These are phyloP conservation scores for Hyles euphorbiae DNA, from an alignment of 1,140 invertebrate genomes.

Conservation along the genomic window DNA sequence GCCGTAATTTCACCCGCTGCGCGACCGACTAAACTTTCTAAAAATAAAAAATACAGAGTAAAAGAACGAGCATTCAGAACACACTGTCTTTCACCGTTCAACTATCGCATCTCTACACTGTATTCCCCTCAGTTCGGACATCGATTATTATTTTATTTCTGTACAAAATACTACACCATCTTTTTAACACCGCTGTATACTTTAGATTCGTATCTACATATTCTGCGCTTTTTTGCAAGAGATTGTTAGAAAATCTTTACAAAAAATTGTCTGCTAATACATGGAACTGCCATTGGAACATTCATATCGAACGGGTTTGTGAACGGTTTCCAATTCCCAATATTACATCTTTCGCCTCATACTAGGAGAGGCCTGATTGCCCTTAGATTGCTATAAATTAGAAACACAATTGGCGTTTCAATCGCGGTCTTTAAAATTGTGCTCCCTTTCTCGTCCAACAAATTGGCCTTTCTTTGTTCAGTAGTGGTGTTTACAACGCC, in stretches of 20 bases:
- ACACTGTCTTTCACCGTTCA: conserved; percentile 69
- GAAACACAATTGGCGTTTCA: conserved; percentile 59
- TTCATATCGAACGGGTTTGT: conserved; percentile 32
- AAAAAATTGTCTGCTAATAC: conserved; percentile 14
- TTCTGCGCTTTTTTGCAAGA: no score
- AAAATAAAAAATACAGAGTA: conserved; percentile 69
- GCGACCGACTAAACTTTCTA: conserved; percentile 71
- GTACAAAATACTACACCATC: conserved; percentile 27
- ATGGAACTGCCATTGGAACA: conserved; percentile 27
- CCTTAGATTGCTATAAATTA: conserved; percentile 69
- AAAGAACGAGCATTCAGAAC: conserved; percentile 65
- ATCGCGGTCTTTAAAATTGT: conserved; percentile 64
- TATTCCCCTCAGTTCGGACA: conserved; percentile 32
- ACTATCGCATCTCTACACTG: conserved; percentile 58
- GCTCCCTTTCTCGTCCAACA: conserved; percentile 67
- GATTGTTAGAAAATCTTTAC: no score
- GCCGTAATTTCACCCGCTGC: conserved; percentile 67
- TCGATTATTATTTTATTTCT: conserved; percentile 46
- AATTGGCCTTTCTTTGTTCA: conserved; percentile 71
- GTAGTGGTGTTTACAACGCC: conserved; percentile 36
- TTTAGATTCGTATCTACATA: not conserved
- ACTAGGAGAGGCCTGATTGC: conserved; percentile 59
- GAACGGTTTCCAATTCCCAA: conserved; percentile 55
- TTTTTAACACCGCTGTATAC: conserved; percentile 26
- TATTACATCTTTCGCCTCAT: conserved; percentile 60